A percentile compares a stretch with the other conserved stretches of the same genome.
These are phyloP conservation scores for Luffia ferchaultella DNA, from an alignment of 2,888 invertebrate species.

Conservation along the genomic window DNA sequence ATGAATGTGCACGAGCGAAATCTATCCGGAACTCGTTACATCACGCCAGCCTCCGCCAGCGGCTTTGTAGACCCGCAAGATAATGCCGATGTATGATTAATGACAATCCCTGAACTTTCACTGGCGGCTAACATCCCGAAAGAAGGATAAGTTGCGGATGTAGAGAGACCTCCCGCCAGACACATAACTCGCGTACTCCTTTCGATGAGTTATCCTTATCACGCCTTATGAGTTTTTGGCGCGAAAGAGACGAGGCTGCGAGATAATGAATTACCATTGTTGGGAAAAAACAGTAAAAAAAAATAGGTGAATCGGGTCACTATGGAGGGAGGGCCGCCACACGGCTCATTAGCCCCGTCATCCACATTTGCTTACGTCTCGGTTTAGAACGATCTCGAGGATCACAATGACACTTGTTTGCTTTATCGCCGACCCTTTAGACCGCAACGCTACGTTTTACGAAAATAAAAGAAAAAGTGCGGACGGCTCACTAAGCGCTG, in stretches of 20 bases:
- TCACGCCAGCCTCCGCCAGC: constrained; percentile 16
- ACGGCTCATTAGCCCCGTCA: constrained; percentile 45
- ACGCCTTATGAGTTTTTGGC: neutral
- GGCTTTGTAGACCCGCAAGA: constrained; percentile 28
- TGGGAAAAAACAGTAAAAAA: neutral
- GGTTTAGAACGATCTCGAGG: constrained; percentile 29
- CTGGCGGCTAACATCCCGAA: constrained; percentile 32
- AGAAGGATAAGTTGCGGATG: neutral
- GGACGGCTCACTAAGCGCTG: neutral
- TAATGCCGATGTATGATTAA: constrained; percentile 48
- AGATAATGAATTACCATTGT: neutral
- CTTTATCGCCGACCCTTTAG: constrained; percentile 39
- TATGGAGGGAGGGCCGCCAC: constrained; percentile 28
- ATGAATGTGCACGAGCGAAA: constrained; percentile 7
- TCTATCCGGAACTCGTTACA: constrained; percentile 3
- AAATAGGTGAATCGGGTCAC: neutral
- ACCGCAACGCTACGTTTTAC: neutral
- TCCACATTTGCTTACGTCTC: constrained; percentile 46
- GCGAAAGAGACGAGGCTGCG: neutral
- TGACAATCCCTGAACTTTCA: constrained; percentile 32
- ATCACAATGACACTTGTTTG: constrained; percentile 42
- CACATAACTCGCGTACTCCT: no score
- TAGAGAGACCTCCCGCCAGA: neutral
- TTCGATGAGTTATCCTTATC: neutral
- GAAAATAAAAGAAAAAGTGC: neutral